Percentiles rank a stretch among this genome's conserved stretches.
Evolutionary conservation across 2,113 vertebrate species (phyloP).

Genomic region (Entomyzon cyanotis): DNA sequence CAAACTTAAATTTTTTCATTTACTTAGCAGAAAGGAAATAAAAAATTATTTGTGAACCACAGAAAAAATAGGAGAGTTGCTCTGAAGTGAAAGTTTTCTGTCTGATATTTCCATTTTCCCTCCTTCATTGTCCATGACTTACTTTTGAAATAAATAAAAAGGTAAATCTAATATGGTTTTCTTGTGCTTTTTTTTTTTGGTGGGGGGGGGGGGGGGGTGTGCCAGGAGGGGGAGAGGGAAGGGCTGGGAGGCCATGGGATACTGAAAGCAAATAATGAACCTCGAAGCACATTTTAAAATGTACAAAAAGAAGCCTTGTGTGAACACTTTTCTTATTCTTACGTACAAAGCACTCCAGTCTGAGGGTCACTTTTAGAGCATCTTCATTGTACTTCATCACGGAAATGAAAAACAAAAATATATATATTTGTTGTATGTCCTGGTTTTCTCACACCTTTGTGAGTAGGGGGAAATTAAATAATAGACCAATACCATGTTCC

Average conservation of each 20-base stretch:
- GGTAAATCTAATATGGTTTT: fast-evolving
- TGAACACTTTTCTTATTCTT: fast-evolving
- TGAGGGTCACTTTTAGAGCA: fast-evolving
- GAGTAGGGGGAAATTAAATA: not conserved
- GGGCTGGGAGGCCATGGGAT: no score
- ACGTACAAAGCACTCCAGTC: fast-evolving
- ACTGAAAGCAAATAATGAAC: fast-evolving
- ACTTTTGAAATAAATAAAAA: not conserved
- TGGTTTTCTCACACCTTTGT: fast-evolving
- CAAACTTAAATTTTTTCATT: fast-evolving
- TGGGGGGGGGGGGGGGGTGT: fast-evolving
- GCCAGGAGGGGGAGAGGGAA: fast-evolving
- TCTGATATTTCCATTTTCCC: fast-evolving
- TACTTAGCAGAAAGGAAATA: fast-evolving
- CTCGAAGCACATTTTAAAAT: fast-evolving
- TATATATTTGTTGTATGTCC: fast-evolving
- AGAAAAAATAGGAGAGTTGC: fast-evolving
- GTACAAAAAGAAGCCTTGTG: fast-evolving
- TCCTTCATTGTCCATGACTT: fast-evolving
- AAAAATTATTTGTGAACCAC: fast-evolving
- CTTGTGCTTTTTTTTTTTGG: fast-evolving
- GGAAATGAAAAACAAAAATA: fast-evolving
- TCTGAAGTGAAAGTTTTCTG: fast-evolving
- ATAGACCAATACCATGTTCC: fast-evolving
- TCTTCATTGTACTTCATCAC: fast-evolving